Percentiles rank a stretch among this genome's conserved stretches.
Evolutionary conservation across 1,140 invertebrate genomes (phyloP).

Genomic region (Wiebesia pumilae): DNA sequence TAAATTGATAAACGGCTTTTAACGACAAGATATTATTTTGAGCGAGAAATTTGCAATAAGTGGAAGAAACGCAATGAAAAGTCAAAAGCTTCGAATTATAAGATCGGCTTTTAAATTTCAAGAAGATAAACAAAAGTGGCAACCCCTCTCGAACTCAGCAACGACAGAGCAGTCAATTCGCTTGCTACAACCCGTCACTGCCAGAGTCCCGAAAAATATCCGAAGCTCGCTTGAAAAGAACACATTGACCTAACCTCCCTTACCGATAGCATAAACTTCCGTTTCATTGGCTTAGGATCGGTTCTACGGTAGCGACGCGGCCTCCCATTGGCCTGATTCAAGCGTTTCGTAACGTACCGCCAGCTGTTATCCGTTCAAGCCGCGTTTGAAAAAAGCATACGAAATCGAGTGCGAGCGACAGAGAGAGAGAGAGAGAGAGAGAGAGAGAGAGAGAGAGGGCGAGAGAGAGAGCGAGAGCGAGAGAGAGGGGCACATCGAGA

Average conservation of each 20-base stretch:
- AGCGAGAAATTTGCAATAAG: too few relatives aligned
- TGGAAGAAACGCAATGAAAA: too few relatives aligned
- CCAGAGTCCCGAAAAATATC: not conserved
- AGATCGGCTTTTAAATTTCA: too few relatives aligned
- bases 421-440: not conserved
- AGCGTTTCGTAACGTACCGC: conserved; percentile 63
- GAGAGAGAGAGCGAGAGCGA: not conserved
- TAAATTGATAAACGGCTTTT: too few relatives aligned
- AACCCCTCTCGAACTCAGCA: too few relatives aligned
- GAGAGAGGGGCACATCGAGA: too few relatives aligned
- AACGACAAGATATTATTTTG: too few relatives aligned
- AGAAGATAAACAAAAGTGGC: too few relatives aligned
- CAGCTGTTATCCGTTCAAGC: conserved; percentile 60
- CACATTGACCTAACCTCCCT: not conserved
- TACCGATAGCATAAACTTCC: not conserved
- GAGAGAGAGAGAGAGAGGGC: not conserved
- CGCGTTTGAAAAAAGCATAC: not conserved
- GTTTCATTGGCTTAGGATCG: not conserved
- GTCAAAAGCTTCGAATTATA: too few relatives aligned
- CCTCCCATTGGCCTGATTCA: conserved; percentile 36
- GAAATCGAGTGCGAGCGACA: not conserved
- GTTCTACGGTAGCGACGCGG: conserved; percentile 15
- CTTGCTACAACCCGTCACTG: not conserved
- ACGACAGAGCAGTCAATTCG: too few relatives aligned
- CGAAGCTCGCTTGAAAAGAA: not conserved